A percentile compares a stretch with the other conserved stretches of the same genome.
phyloP scores from a whole-genome alignment of 2,113 vertebrate genomes.

The Larimichthys crocea region DNA sequence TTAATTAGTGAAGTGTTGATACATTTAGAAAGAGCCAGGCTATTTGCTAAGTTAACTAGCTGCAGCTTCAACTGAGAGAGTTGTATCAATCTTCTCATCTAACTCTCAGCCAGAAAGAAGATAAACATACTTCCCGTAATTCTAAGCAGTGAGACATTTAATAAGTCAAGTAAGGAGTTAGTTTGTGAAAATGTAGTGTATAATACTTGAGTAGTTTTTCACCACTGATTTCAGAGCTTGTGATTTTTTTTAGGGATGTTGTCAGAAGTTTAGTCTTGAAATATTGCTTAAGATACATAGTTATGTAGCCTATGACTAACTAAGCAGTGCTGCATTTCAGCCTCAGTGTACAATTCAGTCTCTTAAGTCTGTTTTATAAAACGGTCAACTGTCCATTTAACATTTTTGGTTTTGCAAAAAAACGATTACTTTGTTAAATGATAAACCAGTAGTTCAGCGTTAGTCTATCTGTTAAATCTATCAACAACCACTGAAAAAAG shows the following conservation, averaged over 20 bases:
- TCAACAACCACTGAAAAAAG: slow-evolving; percentile 53
- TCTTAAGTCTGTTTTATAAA: not conserved
- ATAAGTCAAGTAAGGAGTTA: not conserved
- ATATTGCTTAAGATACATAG: not conserved
- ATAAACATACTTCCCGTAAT: too few species aligned
- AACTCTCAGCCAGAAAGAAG: not conserved
- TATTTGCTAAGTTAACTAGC: not conserved
- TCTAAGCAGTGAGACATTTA: not conserved
- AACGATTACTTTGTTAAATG: not conserved
- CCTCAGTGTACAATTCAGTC: not conserved
- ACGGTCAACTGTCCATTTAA: not conserved
- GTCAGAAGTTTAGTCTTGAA: not conserved
- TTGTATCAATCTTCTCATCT: not conserved
- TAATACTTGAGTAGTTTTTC: not conserved
- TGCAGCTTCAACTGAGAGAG: not conserved
- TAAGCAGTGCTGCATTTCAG: not conserved
- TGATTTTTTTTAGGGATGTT: too few species aligned
- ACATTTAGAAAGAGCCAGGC: too few species aligned
- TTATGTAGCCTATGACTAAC: not conserved
- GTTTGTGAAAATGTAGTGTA: not conserved
- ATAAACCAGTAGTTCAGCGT: not conserved
- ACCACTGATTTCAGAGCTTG: not conserved
- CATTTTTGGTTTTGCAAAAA: not conserved
- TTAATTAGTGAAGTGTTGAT: not conserved
- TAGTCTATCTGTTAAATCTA: slow-evolving; percentile 26